A percentile compares a stretch with the other conserved stretches of the same genome.
These are phyloP conservation scores for Paralichthys olivaceus DNA, from an alignment of 2,113 vertebrate species.

Conservation along the genomic window DNA sequence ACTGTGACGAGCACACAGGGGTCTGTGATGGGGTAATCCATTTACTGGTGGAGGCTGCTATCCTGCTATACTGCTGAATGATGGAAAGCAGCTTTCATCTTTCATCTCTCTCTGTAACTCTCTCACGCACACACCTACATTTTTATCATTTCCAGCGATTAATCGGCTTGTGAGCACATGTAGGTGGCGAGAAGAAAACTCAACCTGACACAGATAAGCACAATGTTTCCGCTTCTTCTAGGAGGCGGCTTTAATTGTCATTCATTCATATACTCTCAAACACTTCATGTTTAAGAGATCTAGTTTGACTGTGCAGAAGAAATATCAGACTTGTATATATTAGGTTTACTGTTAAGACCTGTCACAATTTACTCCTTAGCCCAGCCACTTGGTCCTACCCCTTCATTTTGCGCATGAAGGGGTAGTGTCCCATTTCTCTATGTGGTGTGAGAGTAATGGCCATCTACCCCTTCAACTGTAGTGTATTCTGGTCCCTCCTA, in stretches of 20 bases:
- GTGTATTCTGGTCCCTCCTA: no score
- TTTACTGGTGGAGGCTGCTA: slow-evolving; percentile 32
- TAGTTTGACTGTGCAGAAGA: neutral
- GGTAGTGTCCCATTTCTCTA: no score
- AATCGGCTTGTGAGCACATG: neutral
- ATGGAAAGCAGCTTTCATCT: slow-evolving; percentile 55
- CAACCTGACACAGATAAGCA: neutral
- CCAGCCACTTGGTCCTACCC: no score
- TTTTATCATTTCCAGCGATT: neutral
- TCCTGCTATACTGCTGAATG: slow-evolving; percentile 39
- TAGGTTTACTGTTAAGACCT: no score
- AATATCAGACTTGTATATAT: neutral
- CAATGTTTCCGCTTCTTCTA: neutral
- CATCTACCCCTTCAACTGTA: no score
- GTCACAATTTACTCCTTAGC: no score
- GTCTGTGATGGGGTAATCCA: slow-evolving; percentile 59
- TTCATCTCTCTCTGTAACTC: slow-evolving; percentile 12
- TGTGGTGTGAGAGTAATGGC: no score
- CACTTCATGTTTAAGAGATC: neutral
- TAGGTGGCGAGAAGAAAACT: neutral
- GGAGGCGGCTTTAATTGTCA: neutral
- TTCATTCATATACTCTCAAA: neutral
- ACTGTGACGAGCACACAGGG: slow-evolving; percentile 30
- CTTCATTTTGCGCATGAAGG: no score
- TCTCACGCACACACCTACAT: slow-evolving; percentile 1